These are phyloP conservation scores for Pangasianodon gigas DNA, from an alignment of 2,113 vertebrate species.

Conservation along the genomic window DNA sequence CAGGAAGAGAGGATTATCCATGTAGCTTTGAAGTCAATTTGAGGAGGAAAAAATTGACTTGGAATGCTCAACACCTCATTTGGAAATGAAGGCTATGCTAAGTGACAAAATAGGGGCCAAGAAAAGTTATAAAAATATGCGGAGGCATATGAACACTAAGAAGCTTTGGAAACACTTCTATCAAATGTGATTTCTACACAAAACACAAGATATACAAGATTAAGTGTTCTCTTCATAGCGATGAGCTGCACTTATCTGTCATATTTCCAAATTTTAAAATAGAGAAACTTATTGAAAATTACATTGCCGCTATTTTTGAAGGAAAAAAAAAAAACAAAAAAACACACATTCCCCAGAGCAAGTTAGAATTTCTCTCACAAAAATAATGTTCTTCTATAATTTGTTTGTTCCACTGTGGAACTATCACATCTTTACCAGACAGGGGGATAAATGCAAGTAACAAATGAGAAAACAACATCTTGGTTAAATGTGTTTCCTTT, in stretches of 20 bases:
- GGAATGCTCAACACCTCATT: constrained; percentile 50
- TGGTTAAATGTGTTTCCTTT: constrained; percentile 41
- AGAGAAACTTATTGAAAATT: neutral
- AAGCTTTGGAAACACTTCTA: neutral
- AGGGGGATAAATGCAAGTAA: neutral
- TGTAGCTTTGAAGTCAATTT: constrained; percentile 76
- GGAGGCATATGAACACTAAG: neutral
- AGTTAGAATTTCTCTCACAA: neutral
- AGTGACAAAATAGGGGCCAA: neutral
- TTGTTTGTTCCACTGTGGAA: neutral
- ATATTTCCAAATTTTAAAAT: neutral
- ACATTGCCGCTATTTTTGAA: neutral
- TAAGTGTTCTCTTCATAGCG: neutral
- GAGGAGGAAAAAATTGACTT: constrained; percentile 67
- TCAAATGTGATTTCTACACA: neutral
- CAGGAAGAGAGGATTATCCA: constrained; percentile 71
- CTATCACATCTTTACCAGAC: constrained; percentile 9
- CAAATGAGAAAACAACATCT: constrained; percentile 14
- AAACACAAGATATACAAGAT: neutral
- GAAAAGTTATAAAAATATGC: constrained; percentile 20
- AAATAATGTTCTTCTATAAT: constrained; percentile 21
- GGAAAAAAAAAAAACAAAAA: too few species aligned
- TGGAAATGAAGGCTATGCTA: constrained; percentile 13
- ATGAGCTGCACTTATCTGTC: neutral
- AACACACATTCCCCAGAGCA: neutral